A percentile compares a stretch with the other conserved stretches of the same genome.
These are phyloP conservation scores for Autographa pulchrina DNA, from an alignment of 2,888 invertebrate species.

Conservation along the genomic window DNA sequence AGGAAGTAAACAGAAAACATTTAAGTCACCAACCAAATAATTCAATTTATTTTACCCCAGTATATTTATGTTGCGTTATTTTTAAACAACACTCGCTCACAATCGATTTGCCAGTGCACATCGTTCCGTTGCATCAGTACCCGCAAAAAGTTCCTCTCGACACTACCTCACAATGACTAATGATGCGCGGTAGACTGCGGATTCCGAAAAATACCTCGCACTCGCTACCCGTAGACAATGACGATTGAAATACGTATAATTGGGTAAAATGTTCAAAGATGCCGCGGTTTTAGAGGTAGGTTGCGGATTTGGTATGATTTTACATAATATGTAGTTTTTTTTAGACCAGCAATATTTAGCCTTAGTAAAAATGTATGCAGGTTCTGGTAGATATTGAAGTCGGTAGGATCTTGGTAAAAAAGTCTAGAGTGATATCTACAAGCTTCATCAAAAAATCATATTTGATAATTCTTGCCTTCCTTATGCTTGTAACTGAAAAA, in stretches of 20 bases:
- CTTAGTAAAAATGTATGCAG: neutral
- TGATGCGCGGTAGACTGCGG: conserved; percentile 73
- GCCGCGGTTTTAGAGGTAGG: conserved; percentile 36
- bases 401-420: too few relatives aligned
- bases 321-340: neutral
- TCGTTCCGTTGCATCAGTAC: conserved; percentile 72
- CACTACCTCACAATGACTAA: conserved; percentile 80
- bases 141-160: conserved; percentile 78
- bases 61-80: conserved; percentile 7
- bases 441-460: too few relatives aligned
- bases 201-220: conserved; percentile 80
- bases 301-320: neutral
- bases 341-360: neutral
- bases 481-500: too few relatives aligned
- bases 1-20: neutral
- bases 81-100: conserved; percentile 31
- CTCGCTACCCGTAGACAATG: conserved; percentile 74
- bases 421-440: too few relatives aligned
- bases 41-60: neutral
- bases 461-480: too few relatives aligned
- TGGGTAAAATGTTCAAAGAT: conserved; percentile 53
- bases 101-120: conserved; percentile 64
- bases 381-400: neutral
- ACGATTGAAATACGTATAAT: conserved; percentile 79
- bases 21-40: neutral